These are phyloP conservation scores for Corapipo altera DNA, from an alignment of 2,113 vertebrate genomes.

Conservation along the genomic window DNA sequence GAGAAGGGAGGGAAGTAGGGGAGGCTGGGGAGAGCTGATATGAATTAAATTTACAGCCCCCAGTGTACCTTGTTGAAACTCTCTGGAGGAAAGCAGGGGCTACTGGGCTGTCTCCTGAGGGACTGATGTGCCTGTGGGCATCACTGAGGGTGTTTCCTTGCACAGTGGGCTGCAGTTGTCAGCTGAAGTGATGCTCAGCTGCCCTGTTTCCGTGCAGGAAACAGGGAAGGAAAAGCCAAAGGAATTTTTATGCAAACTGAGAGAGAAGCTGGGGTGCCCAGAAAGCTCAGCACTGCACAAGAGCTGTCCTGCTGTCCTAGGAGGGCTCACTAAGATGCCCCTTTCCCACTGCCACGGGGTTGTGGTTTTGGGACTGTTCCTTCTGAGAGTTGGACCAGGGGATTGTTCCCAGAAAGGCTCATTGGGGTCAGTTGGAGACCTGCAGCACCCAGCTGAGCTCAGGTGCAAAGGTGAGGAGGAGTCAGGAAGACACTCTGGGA, in stretches of 20 bases:
- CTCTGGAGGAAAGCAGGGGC: neutral
- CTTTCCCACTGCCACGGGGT: neutral
- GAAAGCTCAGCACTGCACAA: neutral
- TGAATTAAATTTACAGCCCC: rapidly evolving
- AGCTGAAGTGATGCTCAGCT: neutral
- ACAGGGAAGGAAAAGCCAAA: neutral
- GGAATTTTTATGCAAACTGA: neutral
- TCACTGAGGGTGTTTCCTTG: neutral
- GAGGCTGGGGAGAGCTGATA: neutral
- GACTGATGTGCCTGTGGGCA: neutral
- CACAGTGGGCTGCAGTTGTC: neutral
- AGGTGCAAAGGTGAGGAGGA: neutral
- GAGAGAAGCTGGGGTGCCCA: neutral
- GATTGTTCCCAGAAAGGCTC: neutral
- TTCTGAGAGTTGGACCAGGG: neutral
- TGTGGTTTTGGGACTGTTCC: neutral
- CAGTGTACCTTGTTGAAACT: neutral
- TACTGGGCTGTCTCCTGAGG: neutral
- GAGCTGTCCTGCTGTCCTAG: neutral
- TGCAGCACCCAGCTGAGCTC: neutral
- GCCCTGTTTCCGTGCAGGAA: neutral
- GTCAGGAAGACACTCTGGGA: neutral
- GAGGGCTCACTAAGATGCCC: neutral
- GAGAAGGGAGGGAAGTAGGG: neutral
- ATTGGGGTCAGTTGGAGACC: neutral